A percentile compares a stretch with the other conserved stretches of the same genome.
Conservation (phyloP, 2,888 invertebrate genomes). For the Heteromyza rotundicornis region DNA sequence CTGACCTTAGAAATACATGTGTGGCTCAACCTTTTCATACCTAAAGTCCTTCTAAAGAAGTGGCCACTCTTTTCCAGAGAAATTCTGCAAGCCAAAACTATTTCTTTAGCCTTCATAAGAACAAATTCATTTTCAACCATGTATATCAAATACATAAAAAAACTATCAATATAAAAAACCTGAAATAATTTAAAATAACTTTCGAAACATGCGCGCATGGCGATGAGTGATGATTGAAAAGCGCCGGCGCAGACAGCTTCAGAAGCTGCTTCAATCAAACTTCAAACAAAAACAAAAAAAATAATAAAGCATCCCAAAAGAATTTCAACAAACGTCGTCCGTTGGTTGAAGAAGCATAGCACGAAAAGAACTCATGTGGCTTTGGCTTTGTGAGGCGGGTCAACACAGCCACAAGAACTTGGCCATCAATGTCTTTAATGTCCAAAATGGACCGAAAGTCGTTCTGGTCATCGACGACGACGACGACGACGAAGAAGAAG, state of each 20-base stretch:
- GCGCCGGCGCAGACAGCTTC: conserved; percentile 23
- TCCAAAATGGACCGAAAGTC: conserved; percentile 11
- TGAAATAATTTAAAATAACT: too few relatives aligned
- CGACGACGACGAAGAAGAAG: too few relatives aligned
- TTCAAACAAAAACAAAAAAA: conserved; percentile 16
- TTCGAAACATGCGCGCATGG: neutral
- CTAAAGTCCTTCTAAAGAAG: too few relatives aligned
- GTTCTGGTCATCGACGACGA: too few relatives aligned
- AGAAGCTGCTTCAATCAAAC: conserved; percentile 1
- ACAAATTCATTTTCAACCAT: too few relatives aligned
- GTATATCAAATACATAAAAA: too few relatives aligned
- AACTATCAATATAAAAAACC: too few relatives aligned
- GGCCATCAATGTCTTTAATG: neutral
- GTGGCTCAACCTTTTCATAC: too few relatives aligned
- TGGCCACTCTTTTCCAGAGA: too few relatives aligned
- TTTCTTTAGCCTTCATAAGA: too few relatives aligned
- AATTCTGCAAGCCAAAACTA: too few relatives aligned
- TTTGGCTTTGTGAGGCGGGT: conserved; percentile 6
- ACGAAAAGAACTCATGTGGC: neutral
- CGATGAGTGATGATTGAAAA: conserved; percentile 27
- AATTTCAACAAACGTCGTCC: conserved; percentile 1
- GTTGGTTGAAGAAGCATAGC: neutral
- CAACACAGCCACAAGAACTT: neutral
- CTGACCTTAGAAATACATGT: too few relatives aligned
- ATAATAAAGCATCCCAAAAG: neutral